Percentiles rank a stretch among this genome's conserved stretches.
Conservation (phyloP, 2,113 vertebrate species). For the Psilopogon haemacephalus region DNA sequence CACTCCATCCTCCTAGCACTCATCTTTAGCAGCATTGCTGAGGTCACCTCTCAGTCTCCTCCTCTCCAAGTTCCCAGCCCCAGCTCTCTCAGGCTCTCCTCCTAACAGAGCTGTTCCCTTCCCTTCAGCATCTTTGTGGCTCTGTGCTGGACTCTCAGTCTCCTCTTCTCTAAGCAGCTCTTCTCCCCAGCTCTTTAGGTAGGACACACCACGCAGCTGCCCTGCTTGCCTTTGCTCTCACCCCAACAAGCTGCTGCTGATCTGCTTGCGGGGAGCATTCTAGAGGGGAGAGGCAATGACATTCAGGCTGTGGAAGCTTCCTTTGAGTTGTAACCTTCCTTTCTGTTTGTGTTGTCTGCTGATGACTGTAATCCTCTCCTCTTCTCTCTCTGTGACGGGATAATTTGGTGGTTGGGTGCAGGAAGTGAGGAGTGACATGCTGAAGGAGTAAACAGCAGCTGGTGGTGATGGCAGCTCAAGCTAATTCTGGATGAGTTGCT, state of each 20-base stretch:
- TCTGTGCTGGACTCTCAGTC: no score
- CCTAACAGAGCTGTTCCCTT: no score
- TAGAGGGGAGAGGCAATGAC: not conserved
- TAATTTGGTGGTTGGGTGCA: constrained; percentile 26
- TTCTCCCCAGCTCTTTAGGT: no score
- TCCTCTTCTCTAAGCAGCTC: no score
- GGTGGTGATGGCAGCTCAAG: not conserved
- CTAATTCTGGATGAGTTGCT: not conserved
- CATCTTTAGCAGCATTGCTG: no score
- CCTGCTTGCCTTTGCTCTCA: not conserved
- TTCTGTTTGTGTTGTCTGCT: not conserved
- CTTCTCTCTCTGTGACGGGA: not conserved
- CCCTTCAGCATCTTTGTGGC: no score
- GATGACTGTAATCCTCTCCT: constrained; percentile 21
- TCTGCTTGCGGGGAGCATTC: not conserved
- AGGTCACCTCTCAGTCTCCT: no score
- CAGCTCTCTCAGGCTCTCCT: no score
- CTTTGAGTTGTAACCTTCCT: not conserved
- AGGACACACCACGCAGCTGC: no score
- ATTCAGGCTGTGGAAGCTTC: not conserved
- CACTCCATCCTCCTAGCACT: no score
- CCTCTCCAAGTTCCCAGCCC: no score
- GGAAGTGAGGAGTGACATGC: not conserved
- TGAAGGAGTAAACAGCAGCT: not conserved
- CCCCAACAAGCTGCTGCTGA: not conserved